A percentile compares a stretch with the other conserved stretches of the same genome.
Conservation (phyloP, 2,888 invertebrate genomes). For the Patella caerulea region DNA sequence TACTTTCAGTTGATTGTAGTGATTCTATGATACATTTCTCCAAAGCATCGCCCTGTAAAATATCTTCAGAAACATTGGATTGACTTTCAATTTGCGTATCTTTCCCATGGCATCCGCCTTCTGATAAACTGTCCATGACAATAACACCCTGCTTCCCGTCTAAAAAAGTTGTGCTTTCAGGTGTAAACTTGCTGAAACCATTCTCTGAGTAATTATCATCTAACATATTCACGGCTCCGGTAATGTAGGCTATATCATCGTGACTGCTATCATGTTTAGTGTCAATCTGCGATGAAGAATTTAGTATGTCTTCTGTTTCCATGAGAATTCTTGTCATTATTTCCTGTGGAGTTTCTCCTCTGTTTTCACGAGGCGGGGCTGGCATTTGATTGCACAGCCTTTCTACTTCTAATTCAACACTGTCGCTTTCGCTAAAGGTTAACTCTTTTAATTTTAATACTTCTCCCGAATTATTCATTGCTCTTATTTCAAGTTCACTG, state of each 20-base stretch:
- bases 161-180: neutral
- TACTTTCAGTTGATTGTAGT: neutral
- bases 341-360: neutral
- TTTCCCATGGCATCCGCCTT: neutral
- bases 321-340: constrained; percentile 2
- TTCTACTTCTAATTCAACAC: neutral
- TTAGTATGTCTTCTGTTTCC: constrained; percentile 1
- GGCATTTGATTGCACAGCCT: neutral
- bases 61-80: too few relatives aligned
- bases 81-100: neutral
- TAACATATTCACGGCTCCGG: neutral
- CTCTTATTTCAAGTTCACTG: too few relatives aligned
- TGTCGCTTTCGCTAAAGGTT: too few relatives aligned
- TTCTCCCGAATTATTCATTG: too few relatives aligned
- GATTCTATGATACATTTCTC: neutral
- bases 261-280: neutral
- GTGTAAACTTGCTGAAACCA: too few relatives aligned
- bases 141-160: neutral
- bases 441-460: too few relatives aligned
- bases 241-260: neutral
- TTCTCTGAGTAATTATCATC: too few relatives aligned
- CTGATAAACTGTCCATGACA: neutral
- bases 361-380: neutral
- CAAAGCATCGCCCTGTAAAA: too few relatives aligned
- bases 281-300: neutral